A percentile compares a stretch with the other conserved stretches of the same genome.
phyloP scores from a whole-genome alignment of 1,140 invertebrate species.

The Cryptotermes secundus region DNA sequence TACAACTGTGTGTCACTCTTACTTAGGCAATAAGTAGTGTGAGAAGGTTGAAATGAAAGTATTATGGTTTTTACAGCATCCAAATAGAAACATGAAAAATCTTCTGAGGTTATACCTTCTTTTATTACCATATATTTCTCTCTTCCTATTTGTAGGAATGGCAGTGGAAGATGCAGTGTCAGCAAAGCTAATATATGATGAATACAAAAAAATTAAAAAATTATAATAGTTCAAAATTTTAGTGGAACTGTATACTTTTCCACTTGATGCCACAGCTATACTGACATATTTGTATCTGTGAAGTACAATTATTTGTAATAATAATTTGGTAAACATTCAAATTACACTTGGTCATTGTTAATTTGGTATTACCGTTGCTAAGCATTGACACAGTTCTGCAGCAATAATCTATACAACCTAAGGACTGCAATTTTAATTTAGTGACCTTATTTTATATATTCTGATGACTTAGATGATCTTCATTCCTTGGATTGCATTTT shows the following conservation, averaged over 20 bases:
- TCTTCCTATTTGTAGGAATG: constrained; percentile 49
- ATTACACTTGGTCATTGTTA: not conserved
- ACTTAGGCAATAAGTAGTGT: too few species aligned
- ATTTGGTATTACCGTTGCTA: not conserved
- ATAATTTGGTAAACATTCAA: not conserved
- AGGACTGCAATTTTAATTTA: not conserved
- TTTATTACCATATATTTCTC: not conserved
- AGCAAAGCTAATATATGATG: constrained; percentile 50
- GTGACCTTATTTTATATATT: not conserved
- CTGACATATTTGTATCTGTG: not conserved
- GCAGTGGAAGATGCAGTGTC: constrained; percentile 54
- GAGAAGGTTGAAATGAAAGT: too few species aligned
- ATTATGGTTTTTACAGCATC: not conserved
- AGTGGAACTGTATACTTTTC: not conserved
- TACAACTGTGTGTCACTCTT: too few species aligned
- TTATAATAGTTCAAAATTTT: not conserved
- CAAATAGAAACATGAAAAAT: not conserved
- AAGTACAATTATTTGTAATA: not conserved
- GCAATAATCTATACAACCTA: not conserved
- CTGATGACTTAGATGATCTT: constrained; percentile 40
- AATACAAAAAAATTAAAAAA: constrained; percentile 32
- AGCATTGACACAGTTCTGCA: not conserved
- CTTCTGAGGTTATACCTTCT: not conserved
- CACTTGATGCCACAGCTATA: not conserved
- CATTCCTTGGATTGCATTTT: constrained; percentile 46